These are phyloP conservation scores for Andrena flavipes DNA, from an alignment of 2,888 invertebrate genomes.

Conservation along the genomic window DNA sequence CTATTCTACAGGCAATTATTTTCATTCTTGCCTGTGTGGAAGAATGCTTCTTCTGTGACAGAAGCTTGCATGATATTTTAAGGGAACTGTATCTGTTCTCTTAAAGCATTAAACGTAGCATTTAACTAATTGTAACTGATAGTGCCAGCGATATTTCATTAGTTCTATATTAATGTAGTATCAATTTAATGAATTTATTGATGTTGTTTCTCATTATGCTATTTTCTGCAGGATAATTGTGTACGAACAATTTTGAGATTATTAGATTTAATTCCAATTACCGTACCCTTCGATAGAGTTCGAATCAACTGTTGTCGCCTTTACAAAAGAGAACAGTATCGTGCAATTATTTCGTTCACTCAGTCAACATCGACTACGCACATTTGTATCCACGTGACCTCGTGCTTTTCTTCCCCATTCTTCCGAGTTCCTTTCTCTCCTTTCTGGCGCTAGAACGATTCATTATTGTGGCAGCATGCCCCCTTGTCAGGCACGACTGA, in stretches of 20 bases:
- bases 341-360: constrained; percentile 33
- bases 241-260: neutral
- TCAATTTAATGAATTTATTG: neutral
- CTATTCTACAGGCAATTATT: neutral
- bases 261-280: neutral
- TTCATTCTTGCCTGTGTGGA: neutral
- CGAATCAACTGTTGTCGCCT: neutral
- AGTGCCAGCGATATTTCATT: neutral
- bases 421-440: constrained; percentile 8
- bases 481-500: constrained; percentile 75
- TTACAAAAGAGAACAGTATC: constrained; percentile 17
- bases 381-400: constrained; percentile 31
- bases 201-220: neutral
- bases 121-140: neutral
- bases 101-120: neutral
- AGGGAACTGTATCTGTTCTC: neutral
- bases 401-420: constrained; percentile 17
- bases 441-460: constrained; percentile 68
- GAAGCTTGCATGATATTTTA: neutral
- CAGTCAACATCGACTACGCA: constrained; percentile 37
- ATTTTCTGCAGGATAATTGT: neutral
- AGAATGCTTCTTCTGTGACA: neutral
- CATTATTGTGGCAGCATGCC: constrained; percentile 76
- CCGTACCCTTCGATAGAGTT: neutral
- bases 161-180: neutral